Percentiles rank a stretch among this genome's conserved stretches.
Evolutionary conservation across 2,797 vertebrate species (phyloP).

Genomic region (Delichon dasypus): DNA sequence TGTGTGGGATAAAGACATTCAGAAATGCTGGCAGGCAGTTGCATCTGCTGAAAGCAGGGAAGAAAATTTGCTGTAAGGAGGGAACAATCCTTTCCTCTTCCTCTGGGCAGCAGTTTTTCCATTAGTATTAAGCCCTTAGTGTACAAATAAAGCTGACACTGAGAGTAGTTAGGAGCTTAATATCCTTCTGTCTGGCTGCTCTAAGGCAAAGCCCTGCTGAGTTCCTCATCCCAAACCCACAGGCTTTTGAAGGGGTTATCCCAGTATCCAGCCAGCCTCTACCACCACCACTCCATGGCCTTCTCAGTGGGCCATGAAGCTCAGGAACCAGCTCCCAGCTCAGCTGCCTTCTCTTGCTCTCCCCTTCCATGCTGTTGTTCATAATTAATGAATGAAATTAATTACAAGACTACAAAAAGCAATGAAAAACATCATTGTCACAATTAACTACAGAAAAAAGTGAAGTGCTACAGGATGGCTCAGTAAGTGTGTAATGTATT

Average conservation of each 20-base stretch:
- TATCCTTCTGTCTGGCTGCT: neutral
- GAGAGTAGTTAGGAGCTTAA: neutral
- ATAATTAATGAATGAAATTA: neutral
- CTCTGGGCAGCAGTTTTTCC: neutral
- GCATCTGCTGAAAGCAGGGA: neutral
- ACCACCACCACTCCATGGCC: neutral
- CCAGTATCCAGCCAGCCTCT: slow-evolving; percentile 1
- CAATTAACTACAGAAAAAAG: neutral
- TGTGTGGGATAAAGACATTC: neutral
- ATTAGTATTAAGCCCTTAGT: neutral
- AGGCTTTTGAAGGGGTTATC: neutral
- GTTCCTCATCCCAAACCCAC: neutral
- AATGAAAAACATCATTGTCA: neutral
- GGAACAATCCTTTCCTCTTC: neutral
- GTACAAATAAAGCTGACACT: neutral
- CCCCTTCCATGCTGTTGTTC: neutral
- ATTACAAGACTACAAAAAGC: neutral
- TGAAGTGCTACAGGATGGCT: neutral
- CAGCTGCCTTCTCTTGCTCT: slow-evolving; percentile 27
- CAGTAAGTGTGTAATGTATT: neutral
- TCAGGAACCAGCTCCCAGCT: neutral
- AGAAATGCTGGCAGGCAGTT: neutral
- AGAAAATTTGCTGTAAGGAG: neutral
- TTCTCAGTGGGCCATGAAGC: neutral
- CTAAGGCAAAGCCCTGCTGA: neutral